Percentiles rank a stretch among this genome's conserved stretches.
Conservation (phyloP, 2,797 vertebrate genomes). For the Schizopygopsis malacanthus region DNA sequence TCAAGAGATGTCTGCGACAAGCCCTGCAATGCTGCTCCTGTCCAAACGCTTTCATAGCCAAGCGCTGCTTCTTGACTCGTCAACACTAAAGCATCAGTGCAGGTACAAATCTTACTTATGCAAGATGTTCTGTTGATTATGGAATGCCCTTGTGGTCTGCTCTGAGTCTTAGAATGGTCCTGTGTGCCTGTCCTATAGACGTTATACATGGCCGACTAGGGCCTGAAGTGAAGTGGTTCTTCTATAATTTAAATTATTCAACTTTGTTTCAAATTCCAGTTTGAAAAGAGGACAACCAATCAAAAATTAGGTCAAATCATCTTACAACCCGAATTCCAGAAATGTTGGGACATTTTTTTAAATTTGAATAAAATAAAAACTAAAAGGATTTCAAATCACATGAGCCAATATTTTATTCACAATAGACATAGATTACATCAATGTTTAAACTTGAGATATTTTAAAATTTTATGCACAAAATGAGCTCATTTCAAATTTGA, state of each 20-base stretch:
- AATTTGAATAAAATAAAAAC: too few relatives aligned
- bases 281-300: neutral
- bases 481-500: too few relatives aligned
- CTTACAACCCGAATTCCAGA: too few relatives aligned
- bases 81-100: constrained; percentile 7
- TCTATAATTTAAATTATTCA: neutral
- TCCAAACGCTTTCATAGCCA: constrained; percentile 7
- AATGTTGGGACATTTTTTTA: too few relatives aligned
- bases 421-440: too few relatives aligned
- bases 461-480: too few relatives aligned
- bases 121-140: constrained; percentile 22
- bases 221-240: neutral
- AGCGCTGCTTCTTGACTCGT: constrained; percentile 36
- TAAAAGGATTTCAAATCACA: too few relatives aligned
- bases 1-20: constrained; percentile 8
- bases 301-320: neutral
- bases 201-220: neutral
- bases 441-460: too few relatives aligned
- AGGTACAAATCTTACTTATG: neutral
- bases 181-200: neutral
- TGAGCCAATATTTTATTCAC: too few relatives aligned
- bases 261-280: neutral
- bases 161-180: neutral
- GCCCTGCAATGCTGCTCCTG: neutral
- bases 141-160: constrained; percentile 1